phyloP scores from a whole-genome alignment of 2,113 vertebrate genomes.

The Brachypteracias leptosomus region DNA sequence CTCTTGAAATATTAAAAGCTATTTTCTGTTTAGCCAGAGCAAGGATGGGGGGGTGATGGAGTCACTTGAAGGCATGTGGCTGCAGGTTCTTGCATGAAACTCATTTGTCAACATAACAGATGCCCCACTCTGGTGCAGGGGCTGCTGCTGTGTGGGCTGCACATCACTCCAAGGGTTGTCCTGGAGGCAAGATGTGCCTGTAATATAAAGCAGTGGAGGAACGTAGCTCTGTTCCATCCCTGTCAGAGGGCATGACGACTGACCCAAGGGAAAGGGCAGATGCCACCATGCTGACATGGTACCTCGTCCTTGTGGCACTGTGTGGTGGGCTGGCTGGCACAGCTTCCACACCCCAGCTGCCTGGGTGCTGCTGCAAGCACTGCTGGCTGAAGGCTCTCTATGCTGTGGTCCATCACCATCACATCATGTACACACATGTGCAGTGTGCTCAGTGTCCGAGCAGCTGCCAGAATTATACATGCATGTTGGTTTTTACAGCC shows the following conservation, averaged over 20 bases:
- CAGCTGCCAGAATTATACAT: neutral
- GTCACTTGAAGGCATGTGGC: slow-evolving; percentile 4
- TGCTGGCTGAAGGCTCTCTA: neutral
- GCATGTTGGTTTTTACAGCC: neutral
- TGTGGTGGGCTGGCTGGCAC: neutral
- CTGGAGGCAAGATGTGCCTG: neutral
- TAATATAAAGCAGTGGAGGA: neutral
- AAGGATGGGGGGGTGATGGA: neutral
- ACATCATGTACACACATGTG: accelerated
- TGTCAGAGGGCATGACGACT: neutral
- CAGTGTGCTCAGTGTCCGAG: neutral
- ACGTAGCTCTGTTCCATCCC: neutral
- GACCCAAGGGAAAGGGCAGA: neutral
- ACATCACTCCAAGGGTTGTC: neutral
- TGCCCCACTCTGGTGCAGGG: neutral
- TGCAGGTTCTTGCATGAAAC: slow-evolving; percentile 4
- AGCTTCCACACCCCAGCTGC: accelerated
- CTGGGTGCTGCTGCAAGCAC: neutral
- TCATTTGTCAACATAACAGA: slow-evolving; percentile 67
- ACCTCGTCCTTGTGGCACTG: neutral
- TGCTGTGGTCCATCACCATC: accelerated
- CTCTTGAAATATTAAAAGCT: slow-evolving; percentile 7
- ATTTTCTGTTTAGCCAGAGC: slow-evolving; percentile 47
- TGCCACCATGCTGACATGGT: neutral
- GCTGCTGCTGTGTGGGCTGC: neutral